Evolutionary conservation across 2,888 invertebrate species (phyloP).

Genomic region (Xestia rhomboidea): DNA sequence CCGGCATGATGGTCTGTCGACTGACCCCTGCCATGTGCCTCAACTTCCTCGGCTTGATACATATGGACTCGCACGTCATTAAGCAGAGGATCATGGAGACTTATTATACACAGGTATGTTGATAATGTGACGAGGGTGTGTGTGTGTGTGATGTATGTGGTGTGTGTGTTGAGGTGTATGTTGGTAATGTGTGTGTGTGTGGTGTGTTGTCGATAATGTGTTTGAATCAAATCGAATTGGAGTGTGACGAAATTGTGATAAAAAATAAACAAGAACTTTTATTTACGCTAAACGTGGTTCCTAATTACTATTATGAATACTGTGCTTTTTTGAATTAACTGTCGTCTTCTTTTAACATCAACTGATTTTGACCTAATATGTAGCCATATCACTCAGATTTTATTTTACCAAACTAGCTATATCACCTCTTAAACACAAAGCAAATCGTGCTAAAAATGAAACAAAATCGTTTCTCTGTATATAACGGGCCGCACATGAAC

Average conservation of each 20-base stretch:
- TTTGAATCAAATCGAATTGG: neutral
- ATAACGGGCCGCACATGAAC: constrained; percentile 97
- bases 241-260: neutral
- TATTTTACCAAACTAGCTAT: neutral
- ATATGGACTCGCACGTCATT: constrained; percentile 99
- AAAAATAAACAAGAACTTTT: neutral
- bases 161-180: too few relatives aligned
- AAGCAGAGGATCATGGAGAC: constrained; percentile 95
- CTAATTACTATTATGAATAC: neutral
- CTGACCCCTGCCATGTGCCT: constrained; percentile 99
- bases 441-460: neutral
- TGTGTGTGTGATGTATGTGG: too few relatives aligned
- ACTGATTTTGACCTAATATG: neutral
- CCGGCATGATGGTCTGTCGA: constrained; percentile 99
- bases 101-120: constrained; percentile 96
- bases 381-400: neutral
- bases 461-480: constrained; percentile 80
- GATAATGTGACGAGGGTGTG: too few relatives aligned
- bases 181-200: too few relatives aligned
- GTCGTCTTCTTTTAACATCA: neutral
- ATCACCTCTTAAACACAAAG: neutral
- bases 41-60: constrained; percentile 99
- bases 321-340: neutral
- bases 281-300: neutral
- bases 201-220: neutral